Base-by-base conservation (phyloP, 2,113 vertebrate species). In the Callionymus lyra region DNA sequence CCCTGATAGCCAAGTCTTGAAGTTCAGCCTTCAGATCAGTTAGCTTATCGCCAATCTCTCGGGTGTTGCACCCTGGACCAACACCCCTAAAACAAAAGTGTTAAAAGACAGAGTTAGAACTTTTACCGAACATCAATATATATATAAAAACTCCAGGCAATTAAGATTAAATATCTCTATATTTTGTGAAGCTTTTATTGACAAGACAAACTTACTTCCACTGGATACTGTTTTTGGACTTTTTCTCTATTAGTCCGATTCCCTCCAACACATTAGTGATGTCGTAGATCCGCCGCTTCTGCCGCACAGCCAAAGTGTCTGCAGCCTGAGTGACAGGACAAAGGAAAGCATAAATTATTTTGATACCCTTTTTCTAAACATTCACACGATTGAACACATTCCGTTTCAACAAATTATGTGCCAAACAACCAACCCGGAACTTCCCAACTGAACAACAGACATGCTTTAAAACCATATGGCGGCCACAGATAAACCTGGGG, bases 151-250 rank as follows among this genome's bases (percentile, higher is more conserved):
- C 21, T 27, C 21, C 4, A 27, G 21, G 21, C 21, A 27, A 5
- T 27, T n/a, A n/a, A n/a, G n/a, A n/a, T n/a, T n/a, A n/a, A n/a
- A 27, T 27, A 27, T 27, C 4, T 27, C 4, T 27, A 27, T 27
- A 27, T 27, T 27, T 5, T 8, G 8, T 8, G 8, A 8, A 27
- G 21, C 21, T 27, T 8, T 27, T 27, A 27, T 27, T 4, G 21
- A 27, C 21, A 27, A 4, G 8, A 27, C 21, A 1, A 1, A 89
- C 95, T 91, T 82, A 99, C 95, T 99, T 99, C 95, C 95, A 98
- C 53, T 99, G 95, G 68, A 99, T 99, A 56, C 95, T 99, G 85
- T 99, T 99, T 76, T 99, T 99, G 38, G 95, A 99, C 59, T 98
- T 99, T 81, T 99, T 99, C 81, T 99, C 95, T 0, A 99, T 99